These are phyloP conservation scores for Hippolais icterina DNA, from an alignment of 2,113 vertebrate species.

Conservation along the genomic window DNA sequence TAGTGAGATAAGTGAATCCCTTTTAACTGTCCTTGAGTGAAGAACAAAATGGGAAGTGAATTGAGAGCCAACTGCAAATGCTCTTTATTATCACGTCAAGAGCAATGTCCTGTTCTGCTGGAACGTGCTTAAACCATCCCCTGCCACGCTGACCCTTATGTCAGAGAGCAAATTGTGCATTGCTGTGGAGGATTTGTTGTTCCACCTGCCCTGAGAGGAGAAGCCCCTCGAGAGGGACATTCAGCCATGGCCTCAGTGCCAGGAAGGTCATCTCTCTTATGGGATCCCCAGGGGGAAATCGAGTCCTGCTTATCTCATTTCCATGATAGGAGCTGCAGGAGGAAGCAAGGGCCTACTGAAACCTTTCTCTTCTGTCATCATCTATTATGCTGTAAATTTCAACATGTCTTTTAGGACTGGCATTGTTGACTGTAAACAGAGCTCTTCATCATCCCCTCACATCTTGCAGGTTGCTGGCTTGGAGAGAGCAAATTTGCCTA, in stretches of 20 bases:
- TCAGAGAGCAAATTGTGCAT: neutral
- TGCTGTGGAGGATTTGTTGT: neutral
- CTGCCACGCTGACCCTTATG: neutral
- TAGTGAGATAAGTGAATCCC: neutral
- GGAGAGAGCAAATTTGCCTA: neutral
- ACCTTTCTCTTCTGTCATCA: neutral
- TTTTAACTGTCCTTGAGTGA: neutral
- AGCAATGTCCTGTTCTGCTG: neutral
- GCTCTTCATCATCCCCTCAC: neutral
- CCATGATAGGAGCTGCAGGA: neutral
- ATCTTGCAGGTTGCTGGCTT: neutral
- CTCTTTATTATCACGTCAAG: neutral
- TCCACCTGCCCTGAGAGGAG: neutral
- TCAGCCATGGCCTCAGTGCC: neutral
- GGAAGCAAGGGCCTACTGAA: neutral
- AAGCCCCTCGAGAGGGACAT: neutral
- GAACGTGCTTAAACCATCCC: neutral
- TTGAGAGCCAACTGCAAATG: neutral
- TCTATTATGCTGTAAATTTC: neutral
- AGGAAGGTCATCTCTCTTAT: neutral
- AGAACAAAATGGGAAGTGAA: neutral
- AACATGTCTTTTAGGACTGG: neutral
- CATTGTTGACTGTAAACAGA: neutral
- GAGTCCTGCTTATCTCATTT: neutral
- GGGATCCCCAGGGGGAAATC: neutral